Evolutionary conservation across 2,797 vertebrate species (phyloP), one percentile per base, ranked within the genome.

Genomic region (Channa striata): DNA sequence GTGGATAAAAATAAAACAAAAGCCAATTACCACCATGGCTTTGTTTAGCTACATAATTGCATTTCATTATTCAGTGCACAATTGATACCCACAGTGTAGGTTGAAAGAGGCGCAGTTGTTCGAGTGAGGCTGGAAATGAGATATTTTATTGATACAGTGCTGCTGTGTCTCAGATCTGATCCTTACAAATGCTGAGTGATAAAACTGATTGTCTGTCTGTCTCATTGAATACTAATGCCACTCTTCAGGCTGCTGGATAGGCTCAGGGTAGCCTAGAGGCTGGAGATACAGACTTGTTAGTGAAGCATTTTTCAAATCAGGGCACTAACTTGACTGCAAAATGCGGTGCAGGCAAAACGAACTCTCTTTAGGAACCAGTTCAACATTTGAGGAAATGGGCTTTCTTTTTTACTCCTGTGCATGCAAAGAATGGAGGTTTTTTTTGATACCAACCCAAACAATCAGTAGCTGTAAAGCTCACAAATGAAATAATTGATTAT

Each of bases 1-100:
- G 76, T 68, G 75, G 79, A 80, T 85, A 89, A 91, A 92, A 93
- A 83, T 90, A 91, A 93, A 93, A 92, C 91, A 90, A 91, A 92
- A 90, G 86, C 80, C 74, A 69, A 83, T 91, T 89, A 90, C 88
- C 62, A 52, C 73, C 68, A 30, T 33, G 82, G 90, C 89, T 93
- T 93, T 93, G 91, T 93, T 92, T 93, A 90, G 90, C 91, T 77
- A 85, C 89, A 90, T 94, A 93, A 94, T 93, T 93, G 92, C 90
- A 87, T 92, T 94, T 93, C 92, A 93, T 93, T 94, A 94, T 93
- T 94, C 84, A 88, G 77, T 54, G 85, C 89, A 90, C 90, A 91
- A 89, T 91, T 90, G 91, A 92, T 93, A 94, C 90, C 89, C 80
- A 84, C 82, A 84, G 87, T 87, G 91, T 91, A 80, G 85, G 92